Evolutionary conservation across 2,113 vertebrate genomes (phyloP), one percentile per base, ranked within the genome.

Genomic region (Indicator maculatus): DNA sequence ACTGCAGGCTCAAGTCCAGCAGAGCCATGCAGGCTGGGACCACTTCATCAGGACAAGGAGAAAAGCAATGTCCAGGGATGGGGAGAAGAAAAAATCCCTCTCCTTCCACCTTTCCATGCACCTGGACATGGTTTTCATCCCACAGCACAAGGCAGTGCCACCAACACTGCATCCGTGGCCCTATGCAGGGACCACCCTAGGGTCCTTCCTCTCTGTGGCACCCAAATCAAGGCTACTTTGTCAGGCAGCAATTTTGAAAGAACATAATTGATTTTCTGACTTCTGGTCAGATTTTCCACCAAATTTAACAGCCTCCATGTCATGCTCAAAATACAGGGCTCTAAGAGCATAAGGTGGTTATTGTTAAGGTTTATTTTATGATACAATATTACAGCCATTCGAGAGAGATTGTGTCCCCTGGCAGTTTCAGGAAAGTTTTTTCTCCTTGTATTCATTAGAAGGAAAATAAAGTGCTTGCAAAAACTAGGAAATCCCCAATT

Each of bases 401-500:
- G 3, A 86, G 73, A 73, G 75, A 78, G 86, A 95, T 47, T 95
- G 80, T 78, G 69, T 93, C 94, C 94, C 73, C 93, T 78, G 83
- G 96, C 96, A 93, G 70, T 92, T 94, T 93, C 73, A 56, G 59
- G 80, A 5, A 93, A 90, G 81, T 71, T 80, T 93, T 89, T 77
- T 78, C 53, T 21, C 70, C 79, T 88, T 88, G n/a, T 93, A 93
- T 83, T 94, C 95, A 96, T 96, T 90, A 96, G 82, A 89, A 80
- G 64, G 71, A 95, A 96, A 95, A 89, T 76, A 96, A 95, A 93
- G 84, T 88, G 83, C 88, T 96, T 93, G 93, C 93, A 96, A 96
- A 96, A 93, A 63, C 77, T 59, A 47, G 93, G 96, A 97, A 96
- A 95, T 93, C 88, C 93, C 92, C 89, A 91, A 87, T 96, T 96